Evolutionary conservation across 2,888 invertebrate species (phyloP).

Genomic region (Schizaphis graminum): DNA sequence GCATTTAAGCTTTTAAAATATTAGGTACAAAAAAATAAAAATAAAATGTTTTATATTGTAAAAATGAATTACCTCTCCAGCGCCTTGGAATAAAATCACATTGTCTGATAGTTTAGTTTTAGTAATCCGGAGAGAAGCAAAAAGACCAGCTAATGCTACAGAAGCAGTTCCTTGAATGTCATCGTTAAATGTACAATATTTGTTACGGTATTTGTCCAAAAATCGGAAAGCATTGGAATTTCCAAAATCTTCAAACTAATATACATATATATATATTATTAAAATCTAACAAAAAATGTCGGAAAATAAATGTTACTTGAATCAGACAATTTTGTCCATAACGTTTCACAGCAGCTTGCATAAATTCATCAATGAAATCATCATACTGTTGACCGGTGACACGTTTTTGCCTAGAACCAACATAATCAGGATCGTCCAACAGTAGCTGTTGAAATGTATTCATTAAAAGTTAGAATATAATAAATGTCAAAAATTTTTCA

Average conservation of each 20-base stretch:
- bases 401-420: constrained; percentile 89
- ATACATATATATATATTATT: constrained; percentile 19
- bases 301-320: constrained; percentile 72
- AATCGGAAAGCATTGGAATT: constrained; percentile 97
- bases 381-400: constrained; percentile 89
- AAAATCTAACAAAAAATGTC: not conserved
- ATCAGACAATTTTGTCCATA: constrained; percentile 90
- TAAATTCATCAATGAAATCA: constrained; percentile 96
- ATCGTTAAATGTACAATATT: constrained; percentile 97
- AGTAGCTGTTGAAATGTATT: constrained; percentile 75
- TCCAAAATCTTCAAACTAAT: constrained; percentile 97
- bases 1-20: not conserved
- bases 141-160: constrained; percentile 93
- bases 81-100: constrained; percentile 93
- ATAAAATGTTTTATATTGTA: not conserved
- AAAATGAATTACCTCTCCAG: constrained; percentile 83
- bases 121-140: constrained; percentile 89
- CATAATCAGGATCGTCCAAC: constrained; percentile 93
- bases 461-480: constrained; percentile 19
- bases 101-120: constrained; percentile 86
- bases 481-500: not conserved
- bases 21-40: not conserved
- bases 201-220: constrained; percentile 88
- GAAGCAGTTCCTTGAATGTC: constrained; percentile 97
- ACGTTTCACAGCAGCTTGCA: constrained; percentile 88